These are phyloP conservation scores for Menidia beryllina DNA, from an alignment of 2,113 vertebrate genomes.

Conservation along the genomic window DNA sequence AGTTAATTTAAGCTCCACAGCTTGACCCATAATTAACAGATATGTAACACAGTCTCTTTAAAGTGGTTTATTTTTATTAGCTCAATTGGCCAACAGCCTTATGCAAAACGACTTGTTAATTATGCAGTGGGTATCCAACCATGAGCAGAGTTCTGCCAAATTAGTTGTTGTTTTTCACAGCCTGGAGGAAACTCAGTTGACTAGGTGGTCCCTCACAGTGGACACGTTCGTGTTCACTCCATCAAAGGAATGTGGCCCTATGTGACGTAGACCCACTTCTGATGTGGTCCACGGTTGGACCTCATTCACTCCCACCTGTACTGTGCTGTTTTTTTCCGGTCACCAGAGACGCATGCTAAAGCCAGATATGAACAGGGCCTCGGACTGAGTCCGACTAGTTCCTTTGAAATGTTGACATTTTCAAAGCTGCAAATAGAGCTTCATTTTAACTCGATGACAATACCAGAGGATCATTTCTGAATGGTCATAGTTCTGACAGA, in stretches of 20 bases:
- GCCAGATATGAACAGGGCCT: neutral
- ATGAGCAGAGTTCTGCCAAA: neutral
- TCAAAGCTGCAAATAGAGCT: too few species aligned
- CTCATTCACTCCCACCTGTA: neutral
- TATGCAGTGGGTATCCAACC: neutral
- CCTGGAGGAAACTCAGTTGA: neutral
- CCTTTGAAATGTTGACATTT: too few species aligned
- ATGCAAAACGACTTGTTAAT: neutral
- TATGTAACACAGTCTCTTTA: neutral
- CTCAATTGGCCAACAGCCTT: neutral
- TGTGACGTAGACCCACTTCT: neutral
- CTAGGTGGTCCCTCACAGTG: neutral
- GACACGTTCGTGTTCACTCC: neutral
- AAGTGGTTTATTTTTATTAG: neutral
- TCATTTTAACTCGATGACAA: too few species aligned
- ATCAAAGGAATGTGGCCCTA: neutral
- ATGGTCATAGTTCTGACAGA: neutral
- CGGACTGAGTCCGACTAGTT: too few species aligned
- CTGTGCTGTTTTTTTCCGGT: neutral
- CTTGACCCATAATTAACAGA: neutral
- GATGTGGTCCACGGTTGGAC: neutral
- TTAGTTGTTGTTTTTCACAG: neutral
- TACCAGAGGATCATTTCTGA: neutral
- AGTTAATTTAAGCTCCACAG: neutral
- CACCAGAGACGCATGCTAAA: neutral